Conservation (phyloP, 2,113 vertebrate species). For the Hylia prasina region DNA sequence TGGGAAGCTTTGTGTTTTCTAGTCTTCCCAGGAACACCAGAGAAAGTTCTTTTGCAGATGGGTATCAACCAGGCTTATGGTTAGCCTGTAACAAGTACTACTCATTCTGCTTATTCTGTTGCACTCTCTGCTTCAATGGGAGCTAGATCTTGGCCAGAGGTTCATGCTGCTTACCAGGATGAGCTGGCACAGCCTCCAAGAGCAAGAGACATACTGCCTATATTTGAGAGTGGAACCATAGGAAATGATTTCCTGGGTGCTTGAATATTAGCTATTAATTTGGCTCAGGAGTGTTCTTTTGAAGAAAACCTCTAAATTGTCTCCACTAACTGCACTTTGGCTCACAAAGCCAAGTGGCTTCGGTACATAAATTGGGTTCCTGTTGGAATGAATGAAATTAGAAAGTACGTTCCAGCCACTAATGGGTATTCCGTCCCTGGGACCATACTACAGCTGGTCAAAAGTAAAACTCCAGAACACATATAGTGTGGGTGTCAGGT, state of each 20-base stretch:
- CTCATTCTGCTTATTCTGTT: background rate
- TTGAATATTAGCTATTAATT: background rate
- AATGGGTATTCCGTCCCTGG: background rate
- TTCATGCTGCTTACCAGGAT: background rate
- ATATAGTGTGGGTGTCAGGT: background rate
- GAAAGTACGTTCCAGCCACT: background rate
- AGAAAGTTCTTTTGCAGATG: background rate
- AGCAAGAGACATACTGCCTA: background rate
- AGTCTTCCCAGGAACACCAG: background rate
- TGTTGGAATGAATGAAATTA: background rate
- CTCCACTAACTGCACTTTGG: background rate
- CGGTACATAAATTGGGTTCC: background rate
- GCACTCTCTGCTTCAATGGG: background rate
- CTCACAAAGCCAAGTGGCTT: background rate
- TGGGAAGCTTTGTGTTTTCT: background rate
- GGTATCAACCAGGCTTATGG: background rate
- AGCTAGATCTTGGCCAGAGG: background rate
- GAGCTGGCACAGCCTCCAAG: background rate
- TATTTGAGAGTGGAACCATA: background rate
- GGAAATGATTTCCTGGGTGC: background rate
- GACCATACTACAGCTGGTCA: background rate
- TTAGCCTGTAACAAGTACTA: background rate
- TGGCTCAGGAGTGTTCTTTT: background rate
- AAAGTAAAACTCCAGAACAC: background rate
- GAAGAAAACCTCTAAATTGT: background rate